These are phyloP conservation scores for Nibea coibor DNA, from an alignment of 2,113 vertebrate genomes.

Conservation along the genomic window DNA sequence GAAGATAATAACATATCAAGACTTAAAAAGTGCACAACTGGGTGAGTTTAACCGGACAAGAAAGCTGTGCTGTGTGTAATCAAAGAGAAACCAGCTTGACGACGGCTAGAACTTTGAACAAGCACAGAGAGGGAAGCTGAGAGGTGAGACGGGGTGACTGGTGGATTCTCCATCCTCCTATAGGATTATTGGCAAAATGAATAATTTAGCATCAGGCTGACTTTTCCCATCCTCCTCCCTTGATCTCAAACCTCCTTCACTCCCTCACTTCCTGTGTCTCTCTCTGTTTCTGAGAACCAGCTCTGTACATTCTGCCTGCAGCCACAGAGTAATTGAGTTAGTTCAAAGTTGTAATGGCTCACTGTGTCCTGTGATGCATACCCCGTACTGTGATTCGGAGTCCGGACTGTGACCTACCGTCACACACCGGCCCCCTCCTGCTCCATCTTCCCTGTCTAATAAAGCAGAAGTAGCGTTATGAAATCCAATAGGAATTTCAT, in stretches of 20 bases:
- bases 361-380: slow-evolving; percentile 15
- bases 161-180: slow-evolving; percentile 15
- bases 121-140: neutral
- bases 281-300: slow-evolving; percentile 33
- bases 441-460: slow-evolving; percentile 28
- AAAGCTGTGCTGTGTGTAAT: slow-evolving; percentile 24
- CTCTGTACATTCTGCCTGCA: slow-evolving; percentile 29
- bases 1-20: slow-evolving; percentile 1
- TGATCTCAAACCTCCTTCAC: slow-evolving; percentile 10
- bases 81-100: slow-evolving; percentile 18
- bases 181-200: slow-evolving; percentile 38
- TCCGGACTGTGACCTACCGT: slow-evolving; percentile 33
- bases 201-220: slow-evolving; percentile 41
- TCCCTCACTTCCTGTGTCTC: neutral
- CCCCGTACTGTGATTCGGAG: slow-evolving; percentile 17
- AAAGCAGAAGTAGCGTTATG: slow-evolving; percentile 22
- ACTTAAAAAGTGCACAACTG: neutral
- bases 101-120: neutral
- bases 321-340: slow-evolving; percentile 39
- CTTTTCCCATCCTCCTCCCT: slow-evolving; percentile 5
- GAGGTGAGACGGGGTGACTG: neutral
- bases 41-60: neutral
- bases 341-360: slow-evolving; percentile 37
- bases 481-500: slow-evolving; percentile 30
- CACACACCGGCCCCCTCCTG: neutral